phyloP scores from a whole-genome alignment of 2,888 invertebrate species.

The Agonum fuliginosum region DNA sequence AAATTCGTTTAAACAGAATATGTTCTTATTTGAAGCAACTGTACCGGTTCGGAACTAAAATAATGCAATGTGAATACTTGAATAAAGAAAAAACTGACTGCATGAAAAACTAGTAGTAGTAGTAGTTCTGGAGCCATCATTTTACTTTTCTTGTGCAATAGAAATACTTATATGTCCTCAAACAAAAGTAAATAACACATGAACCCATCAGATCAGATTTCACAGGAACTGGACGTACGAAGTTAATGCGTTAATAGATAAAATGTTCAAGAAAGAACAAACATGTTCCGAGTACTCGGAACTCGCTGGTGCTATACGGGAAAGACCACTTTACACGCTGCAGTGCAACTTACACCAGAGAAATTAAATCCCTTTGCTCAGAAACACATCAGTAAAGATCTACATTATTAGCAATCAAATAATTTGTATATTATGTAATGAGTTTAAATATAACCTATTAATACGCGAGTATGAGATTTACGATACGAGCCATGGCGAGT shows the following conservation, averaged over 20 bases:
- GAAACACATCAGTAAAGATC: background rate
- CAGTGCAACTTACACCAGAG: conserved; percentile 10
- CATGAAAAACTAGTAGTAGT: conserved; percentile 47
- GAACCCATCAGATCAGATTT: conserved; percentile 47
- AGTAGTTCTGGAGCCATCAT: conserved; percentile 39
- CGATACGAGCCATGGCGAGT: too few species aligned
- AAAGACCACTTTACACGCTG: background rate
- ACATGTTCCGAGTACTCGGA: conserved; percentile 1
- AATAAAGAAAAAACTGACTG: conserved; percentile 45
- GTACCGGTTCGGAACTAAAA: conserved; percentile 22
- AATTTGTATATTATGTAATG: too few species aligned
- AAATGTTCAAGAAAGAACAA: conserved; percentile 43
- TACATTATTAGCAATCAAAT: too few species aligned
- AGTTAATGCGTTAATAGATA: conserved; percentile 49
- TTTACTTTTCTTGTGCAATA: conserved; percentile 53
- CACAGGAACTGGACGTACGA: conserved; percentile 46
- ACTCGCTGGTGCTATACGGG: conserved; percentile 36
- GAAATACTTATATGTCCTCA: conserved; percentile 52
- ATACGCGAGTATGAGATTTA: too few species aligned
- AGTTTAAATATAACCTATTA: too few species aligned
- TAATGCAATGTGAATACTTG: conserved; percentile 44
- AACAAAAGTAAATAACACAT: conserved; percentile 55
- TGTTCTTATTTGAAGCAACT: conserved; percentile 19
- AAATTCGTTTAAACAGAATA: background rate
- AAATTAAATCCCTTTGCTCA: background rate